Base-by-base conservation (phyloP, 2,113 vertebrate species). In the Brachyhypopomus occidentalis region DNA sequence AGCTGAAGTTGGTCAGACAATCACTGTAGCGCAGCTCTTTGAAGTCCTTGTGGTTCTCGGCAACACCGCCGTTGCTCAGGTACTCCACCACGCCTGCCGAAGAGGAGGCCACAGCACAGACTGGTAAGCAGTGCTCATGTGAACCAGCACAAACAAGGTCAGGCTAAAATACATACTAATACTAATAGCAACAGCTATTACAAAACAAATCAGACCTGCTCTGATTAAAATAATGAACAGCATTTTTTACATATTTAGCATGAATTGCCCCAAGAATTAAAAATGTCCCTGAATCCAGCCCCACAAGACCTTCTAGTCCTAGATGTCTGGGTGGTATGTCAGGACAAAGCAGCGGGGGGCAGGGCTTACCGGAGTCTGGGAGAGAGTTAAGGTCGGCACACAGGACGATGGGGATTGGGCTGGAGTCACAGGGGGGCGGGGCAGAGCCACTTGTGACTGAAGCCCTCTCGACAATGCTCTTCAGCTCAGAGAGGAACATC, bases 1-100 rank as follows among this genome's bases (percentile, higher is more conserved):
- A 98, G 62, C 90, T 99, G 95, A 99, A 99, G 95, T 99, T 99
- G 93, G 95, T 97, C 77, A 99, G 94, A 94, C 97, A 98, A 86
- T 98, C 96, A 5, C 92, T 97, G 88, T 99, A 99, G 84, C 96
- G 96, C 38, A 99, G 90, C 91, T 99, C 97, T 90, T 97, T 98
- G 90, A 99, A 99, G 93, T 99, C 98, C 91, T 99, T 99, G 93
- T 99, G 98, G 94, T 97, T 99, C 88, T 98, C 97, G 0, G 97
- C 96, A 62, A 99, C 97, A 20, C 95, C 97, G 77, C 98, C 97
- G 0, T 95, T 96, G 91, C 96, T 99, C 88, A 99, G 93, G 90
- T 97, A 99, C 84, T 99, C 98, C 90, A 99, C 97, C 8, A 99
- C 98, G 88, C 98, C 98, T 99, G 91, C 58, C 58, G 23, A 19